phyloP scores from a whole-genome alignment of 2,113 vertebrate genomes.

The Dolichotis patagonum region DNA sequence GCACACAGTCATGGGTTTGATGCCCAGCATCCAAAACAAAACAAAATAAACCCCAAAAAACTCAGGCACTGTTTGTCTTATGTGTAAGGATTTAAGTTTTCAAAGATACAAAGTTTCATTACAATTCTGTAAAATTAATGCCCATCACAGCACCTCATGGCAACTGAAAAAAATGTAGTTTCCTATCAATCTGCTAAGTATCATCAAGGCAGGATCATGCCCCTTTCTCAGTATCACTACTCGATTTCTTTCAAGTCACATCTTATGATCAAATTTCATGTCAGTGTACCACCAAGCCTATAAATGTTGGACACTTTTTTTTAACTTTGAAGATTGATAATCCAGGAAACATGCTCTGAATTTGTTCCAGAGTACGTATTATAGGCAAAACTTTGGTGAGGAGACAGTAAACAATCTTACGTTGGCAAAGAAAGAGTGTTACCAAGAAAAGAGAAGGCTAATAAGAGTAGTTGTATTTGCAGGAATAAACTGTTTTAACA shows the following conservation, averaged over 20 bases:
- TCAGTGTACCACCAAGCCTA: background rate
- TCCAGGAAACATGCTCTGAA: background rate
- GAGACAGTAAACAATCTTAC: background rate
- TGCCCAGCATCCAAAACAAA: too few relatives aligned
- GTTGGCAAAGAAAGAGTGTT: background rate
- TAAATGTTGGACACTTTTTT: background rate
- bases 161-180: background rate
- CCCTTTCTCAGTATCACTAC: background rate
- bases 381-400: background rate
- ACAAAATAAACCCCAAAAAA: too few relatives aligned
- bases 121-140: slow-evolving; percentile 1
- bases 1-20: too few relatives aligned
- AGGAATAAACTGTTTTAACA: background rate
- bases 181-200: background rate
- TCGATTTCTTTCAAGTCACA: background rate
- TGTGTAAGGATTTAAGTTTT: background rate
- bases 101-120: background rate
- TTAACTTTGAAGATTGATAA: background rate
- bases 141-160: background rate
- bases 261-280: background rate
- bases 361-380: background rate
- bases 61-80: background rate
- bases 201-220: background rate
- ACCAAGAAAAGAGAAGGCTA: background rate
- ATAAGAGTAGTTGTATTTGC: background rate